These are phyloP conservation scores for Coendou prehensilis DNA, from an alignment of 2,797 vertebrate genomes.

Conservation along the genomic window DNA sequence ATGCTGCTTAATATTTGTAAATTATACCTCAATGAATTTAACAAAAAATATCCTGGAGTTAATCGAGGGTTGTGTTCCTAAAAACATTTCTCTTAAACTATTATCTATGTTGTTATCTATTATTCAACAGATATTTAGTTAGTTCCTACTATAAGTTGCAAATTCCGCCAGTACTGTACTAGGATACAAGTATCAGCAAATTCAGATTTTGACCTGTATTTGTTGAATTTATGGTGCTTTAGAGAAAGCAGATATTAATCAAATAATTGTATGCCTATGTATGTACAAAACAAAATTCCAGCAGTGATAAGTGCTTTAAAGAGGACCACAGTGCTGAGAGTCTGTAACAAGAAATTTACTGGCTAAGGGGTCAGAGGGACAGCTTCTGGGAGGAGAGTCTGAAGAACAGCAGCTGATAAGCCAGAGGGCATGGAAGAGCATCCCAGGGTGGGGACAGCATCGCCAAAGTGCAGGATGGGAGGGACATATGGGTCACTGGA, in stretches of 20 bases:
- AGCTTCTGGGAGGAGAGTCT: not conserved
- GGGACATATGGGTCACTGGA: rapidly evolving
- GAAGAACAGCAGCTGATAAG: not conserved
- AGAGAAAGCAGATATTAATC: not conserved
- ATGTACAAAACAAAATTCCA: not conserved
- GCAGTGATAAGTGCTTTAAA: not conserved
- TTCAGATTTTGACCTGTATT: not conserved
- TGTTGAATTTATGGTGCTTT: not conserved
- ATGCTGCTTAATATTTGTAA: not conserved
- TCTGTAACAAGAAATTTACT: not conserved
- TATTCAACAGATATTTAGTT: not conserved
- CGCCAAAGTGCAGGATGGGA: too few species aligned
- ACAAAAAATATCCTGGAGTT: not conserved
- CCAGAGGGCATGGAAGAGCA: not conserved
- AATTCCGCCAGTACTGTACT: not conserved
- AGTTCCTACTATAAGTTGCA: not conserved
- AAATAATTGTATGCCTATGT: not conserved
- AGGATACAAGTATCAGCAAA: not conserved
- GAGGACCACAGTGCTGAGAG: not conserved
- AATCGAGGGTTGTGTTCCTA: not conserved
- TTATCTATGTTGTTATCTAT: not conserved
- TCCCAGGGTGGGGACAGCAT: not conserved
- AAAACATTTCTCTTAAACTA: not conserved
- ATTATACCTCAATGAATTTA: not conserved
- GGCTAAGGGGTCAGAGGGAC: not conserved